Evolutionary conservation across 2,797 vertebrate species (phyloP), one percentile per base, ranked within the genome.

Genomic region (Philypnodon macrostomus): DNA sequence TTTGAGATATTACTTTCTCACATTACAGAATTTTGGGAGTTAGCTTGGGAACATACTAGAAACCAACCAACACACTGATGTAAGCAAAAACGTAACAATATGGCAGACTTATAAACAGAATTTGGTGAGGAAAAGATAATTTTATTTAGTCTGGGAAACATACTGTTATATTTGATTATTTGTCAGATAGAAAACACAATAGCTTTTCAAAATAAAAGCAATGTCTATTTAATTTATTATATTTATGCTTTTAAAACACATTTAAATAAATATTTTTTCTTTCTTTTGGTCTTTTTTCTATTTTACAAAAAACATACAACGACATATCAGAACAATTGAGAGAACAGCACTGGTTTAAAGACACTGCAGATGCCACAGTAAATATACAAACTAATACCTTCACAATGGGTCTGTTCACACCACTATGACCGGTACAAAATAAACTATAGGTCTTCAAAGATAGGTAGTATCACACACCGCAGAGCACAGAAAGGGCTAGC

Each of bases 181-280:
- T 63, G 66, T 91, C 87, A 93, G 92, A 93, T 93, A 91, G 90
- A 94, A 93, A 93, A 94, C 74, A 92, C 91, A 90, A 81, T 87
- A 93, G 92, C 91, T 93, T 94, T 94, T 95, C 79, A 94, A 95
- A 97, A 96, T 95, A 94, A 96, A 98, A 96, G 93, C 92, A 89
- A 91, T 83, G 87, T 90, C 85, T 88, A 74, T 87, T 85, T 82
- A 79, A 84, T 78, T 67, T 47, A 81, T 77, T 60, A 63, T 76
- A 68, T 78, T 70, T 76, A 73, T 87, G 32, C 60, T 85, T 85
- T 88, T 80, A 65, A 84, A 85, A 84, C 85, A 88, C 85, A 77
- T 73, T 85, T 89, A 77, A 90, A 91, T 91, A 91, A 91, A 91
- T 91, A 90, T 55, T 83, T 76, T 77, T 76, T 35, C 53, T 44